Conservation (phyloP, 1,140 invertebrate genomes). For the Drosophila micromelanica region DNA sequence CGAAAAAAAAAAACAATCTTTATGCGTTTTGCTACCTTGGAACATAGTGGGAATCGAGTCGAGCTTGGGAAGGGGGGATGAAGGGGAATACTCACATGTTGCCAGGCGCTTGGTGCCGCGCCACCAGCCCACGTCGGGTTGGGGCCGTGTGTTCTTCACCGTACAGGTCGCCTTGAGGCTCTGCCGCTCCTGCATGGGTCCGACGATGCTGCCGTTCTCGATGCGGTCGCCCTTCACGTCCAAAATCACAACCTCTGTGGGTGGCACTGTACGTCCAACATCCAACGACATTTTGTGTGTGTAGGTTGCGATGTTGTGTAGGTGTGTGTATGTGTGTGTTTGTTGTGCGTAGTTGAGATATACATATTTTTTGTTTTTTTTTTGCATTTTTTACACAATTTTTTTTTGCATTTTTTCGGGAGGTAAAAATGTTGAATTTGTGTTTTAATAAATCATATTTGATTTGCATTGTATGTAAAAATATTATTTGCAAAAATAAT, state of each 20-base stretch:
- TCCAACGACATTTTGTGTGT: conserved; percentile 37
- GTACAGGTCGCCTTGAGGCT: conserved; percentile 73
- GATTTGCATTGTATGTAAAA: conserved; percentile 42
- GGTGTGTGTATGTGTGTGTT: conserved; percentile 38
- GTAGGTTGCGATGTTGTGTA: conserved; percentile 12
- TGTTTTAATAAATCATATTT: conserved; percentile 70
- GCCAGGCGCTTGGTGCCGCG: conserved; percentile 71
- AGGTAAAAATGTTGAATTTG: conserved; percentile 61
- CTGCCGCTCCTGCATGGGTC: conserved; percentile 81
- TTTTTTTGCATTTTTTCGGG: conserved; percentile 41
- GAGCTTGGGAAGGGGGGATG: conserved; percentile 5
- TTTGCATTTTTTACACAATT: conserved; percentile 32
- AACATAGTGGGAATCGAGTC: conserved; percentile 16
- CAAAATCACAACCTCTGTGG: conserved; percentile 78
- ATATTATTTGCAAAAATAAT: conserved; percentile 35
- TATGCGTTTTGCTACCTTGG: conserved; percentile 35
- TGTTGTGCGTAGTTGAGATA: conserved; percentile 41
- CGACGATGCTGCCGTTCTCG: conserved; percentile 72
- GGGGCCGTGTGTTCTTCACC: conserved; percentile 76
- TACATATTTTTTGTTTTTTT: conserved; percentile 26
- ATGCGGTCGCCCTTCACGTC: conserved; percentile 82
- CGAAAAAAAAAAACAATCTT: conserved; percentile 32
- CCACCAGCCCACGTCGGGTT: conserved; percentile 80
- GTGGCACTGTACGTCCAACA: conserved; percentile 70
- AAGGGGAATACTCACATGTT: conserved; percentile 72